Evolutionary conservation across 2,888 invertebrate species (phyloP).

Genomic region (Latrodectus hesperus): DNA sequence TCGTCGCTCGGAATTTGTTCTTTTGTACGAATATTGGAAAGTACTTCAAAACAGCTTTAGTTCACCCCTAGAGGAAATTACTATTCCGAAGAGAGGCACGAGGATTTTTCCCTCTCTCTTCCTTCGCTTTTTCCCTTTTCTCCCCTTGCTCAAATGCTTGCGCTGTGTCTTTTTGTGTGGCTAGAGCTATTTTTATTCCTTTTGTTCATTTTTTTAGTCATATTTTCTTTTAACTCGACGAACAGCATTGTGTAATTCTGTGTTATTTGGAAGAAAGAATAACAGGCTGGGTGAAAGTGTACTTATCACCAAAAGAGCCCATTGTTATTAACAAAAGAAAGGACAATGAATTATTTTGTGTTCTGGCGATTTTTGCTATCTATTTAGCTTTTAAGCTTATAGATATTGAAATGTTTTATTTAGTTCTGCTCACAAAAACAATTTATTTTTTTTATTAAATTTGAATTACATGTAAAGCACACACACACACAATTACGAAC

Average conservation of each 20-base stretch:
- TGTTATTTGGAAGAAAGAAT: slow-evolving; percentile 38
- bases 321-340: no score
- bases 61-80: slow-evolving; percentile 59
- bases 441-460: no score
- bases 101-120: slow-evolving; percentile 4
- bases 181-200: slow-evolving; percentile 15
- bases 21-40: slow-evolving; percentile 69
- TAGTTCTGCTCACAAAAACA: no score
- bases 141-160: slow-evolving; percentile 20
- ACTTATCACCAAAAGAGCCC: no score
- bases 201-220: slow-evolving; percentile 9
- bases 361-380: no score
- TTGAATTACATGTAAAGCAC: no score
- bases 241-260: slow-evolving; percentile 28
- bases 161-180: slow-evolving; percentile 33
- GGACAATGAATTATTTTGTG: no score
- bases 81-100: slow-evolving; percentile 59
- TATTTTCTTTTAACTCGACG: neutral
- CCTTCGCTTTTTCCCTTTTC: neutral
- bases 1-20: slow-evolving; percentile 62
- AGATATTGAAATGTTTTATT: no score
- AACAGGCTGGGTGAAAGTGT: neutral
- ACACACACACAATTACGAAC: no score
- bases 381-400: no score
- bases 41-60: slow-evolving; percentile 69